Conservation (phyloP, 2,888 invertebrate species). For the Caenorhabditis drosophilae region DNA sequence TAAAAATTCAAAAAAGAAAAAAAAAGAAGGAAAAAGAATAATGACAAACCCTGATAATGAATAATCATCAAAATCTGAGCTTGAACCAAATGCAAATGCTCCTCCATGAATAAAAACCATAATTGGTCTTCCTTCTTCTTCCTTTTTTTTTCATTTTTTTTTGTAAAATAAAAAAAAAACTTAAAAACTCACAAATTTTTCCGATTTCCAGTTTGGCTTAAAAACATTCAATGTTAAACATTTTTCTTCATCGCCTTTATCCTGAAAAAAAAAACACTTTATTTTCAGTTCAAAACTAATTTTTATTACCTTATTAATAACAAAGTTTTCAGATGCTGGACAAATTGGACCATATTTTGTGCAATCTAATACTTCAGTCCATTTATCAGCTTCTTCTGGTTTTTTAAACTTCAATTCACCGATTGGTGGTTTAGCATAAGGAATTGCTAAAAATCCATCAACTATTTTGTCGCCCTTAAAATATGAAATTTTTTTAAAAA, state of each 20-base stretch:
- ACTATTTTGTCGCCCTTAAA: conserved; percentile 10
- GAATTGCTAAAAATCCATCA: conserved; percentile 14
- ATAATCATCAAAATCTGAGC: conserved; percentile 15
- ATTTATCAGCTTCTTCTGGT: conserved; percentile 27
- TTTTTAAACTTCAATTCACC: conserved; percentile 30
- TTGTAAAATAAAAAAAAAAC: background rate
- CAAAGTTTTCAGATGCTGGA: conserved; percentile 11
- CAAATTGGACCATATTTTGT: conserved; percentile 41
- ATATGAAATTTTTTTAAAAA: too few relatives aligned
- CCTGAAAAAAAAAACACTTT: background rate
- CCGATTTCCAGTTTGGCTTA: conserved; percentile 17
- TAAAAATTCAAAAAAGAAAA: conserved; percentile 10
- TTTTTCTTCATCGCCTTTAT: conserved; percentile 14
- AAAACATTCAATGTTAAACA: conserved; percentile 48
- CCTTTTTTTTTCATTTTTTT: background rate
- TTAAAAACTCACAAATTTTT: conserved; percentile 14
- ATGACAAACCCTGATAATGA: conserved; percentile 27
- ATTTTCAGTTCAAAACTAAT: too few relatives aligned
- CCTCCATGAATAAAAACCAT: conserved; percentile 39
- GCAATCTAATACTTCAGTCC: conserved; percentile 35
- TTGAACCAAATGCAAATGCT: conserved; percentile 15
- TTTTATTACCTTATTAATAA: too few relatives aligned
- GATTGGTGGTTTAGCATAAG: conserved; percentile 17
- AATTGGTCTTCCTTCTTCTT: conserved; percentile 8
- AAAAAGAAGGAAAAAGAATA: too few relatives aligned